These are phyloP conservation scores for Drosophila athabasca DNA, from an alignment of 1,140 invertebrate species.

Conservation along the genomic window DNA sequence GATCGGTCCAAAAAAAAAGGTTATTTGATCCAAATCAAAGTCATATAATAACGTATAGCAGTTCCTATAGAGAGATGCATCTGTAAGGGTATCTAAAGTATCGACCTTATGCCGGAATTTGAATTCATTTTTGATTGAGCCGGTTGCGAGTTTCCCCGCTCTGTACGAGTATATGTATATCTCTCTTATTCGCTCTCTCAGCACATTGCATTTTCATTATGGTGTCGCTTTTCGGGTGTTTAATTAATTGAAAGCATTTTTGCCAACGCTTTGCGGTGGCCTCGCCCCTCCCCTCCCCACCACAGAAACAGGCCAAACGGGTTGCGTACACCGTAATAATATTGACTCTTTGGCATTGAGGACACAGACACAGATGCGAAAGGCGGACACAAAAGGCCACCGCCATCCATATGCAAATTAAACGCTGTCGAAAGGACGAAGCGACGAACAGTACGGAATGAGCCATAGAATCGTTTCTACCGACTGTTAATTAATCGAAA, in stretches of 20 bases:
- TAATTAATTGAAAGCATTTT: constrained; percentile 81
- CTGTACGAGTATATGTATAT: neutral
- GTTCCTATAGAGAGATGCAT: too few relatives aligned
- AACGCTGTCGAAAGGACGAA: constrained; percentile 11
- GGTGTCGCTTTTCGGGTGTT: constrained; percentile 67
- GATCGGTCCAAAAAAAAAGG: too few relatives aligned
- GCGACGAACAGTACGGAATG: constrained; percentile 9
- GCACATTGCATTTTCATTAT: constrained; percentile 53
- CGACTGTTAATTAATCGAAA: constrained; percentile 43
- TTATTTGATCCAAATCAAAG: too few relatives aligned
- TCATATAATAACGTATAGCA: too few relatives aligned
- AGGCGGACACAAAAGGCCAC: constrained; percentile 22
- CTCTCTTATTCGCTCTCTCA: constrained; percentile 28
- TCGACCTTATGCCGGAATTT: too few relatives aligned
- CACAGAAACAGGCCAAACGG: neutral
- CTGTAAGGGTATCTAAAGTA: too few relatives aligned
- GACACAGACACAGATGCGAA: constrained; percentile 2
- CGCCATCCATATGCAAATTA: constrained; percentile 26
- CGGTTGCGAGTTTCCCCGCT: constrained; percentile 6
- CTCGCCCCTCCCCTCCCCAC: constrained; percentile 2
- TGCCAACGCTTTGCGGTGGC: constrained; percentile 63
- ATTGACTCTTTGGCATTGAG: constrained; percentile 67
- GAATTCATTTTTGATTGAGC: constrained; percentile 21
- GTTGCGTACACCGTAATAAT: constrained; percentile 55
- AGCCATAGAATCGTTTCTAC: constrained; percentile 21